Conservation (phyloP, 1,140 invertebrate genomes). For the Harlomillsia oculata region DNA sequence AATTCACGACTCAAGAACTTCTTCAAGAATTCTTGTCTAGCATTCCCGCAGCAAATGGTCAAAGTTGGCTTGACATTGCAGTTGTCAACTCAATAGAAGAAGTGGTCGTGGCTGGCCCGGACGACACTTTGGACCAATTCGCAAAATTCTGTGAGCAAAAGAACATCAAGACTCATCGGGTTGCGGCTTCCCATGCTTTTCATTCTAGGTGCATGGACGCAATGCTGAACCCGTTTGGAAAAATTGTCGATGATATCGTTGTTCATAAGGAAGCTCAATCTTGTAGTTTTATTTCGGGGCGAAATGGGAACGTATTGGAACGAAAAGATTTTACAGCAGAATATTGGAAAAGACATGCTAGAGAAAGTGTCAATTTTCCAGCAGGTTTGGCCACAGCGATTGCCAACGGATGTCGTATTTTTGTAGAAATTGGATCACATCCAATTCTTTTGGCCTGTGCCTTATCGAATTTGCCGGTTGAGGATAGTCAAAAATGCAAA, state of each 20-base stretch:
- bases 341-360: slow-evolving; percentile 10
- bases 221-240: slow-evolving; percentile 9
- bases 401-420: not conserved
- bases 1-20: not conserved
- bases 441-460: slow-evolving; percentile 1
- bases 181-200: slow-evolving; percentile 6
- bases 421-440: slow-evolving; percentile 11
- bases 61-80: slow-evolving; percentile 9
- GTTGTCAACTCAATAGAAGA: slow-evolving; percentile 13
- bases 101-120: slow-evolving; percentile 11
- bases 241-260: not conserved
- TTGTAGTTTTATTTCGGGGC: slow-evolving; percentile 1
- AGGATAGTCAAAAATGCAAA: not conserved
- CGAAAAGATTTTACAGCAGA: not conserved
- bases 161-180: not conserved
- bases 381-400: not conserved
- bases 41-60: not conserved
- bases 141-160: not conserved
- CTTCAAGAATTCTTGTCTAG: slow-evolving; percentile 5
- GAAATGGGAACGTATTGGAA: not conserved
- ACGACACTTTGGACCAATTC: not conserved
- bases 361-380: slow-evolving; percentile 7
- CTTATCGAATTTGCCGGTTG: not conserved
- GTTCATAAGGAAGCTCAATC: too few species aligned
- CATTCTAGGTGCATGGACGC: slow-evolving; percentile 12